Evolutionary conservation across 2,888 invertebrate genomes (phyloP).

Genomic region (Rhamnusium bicolor): DNA sequence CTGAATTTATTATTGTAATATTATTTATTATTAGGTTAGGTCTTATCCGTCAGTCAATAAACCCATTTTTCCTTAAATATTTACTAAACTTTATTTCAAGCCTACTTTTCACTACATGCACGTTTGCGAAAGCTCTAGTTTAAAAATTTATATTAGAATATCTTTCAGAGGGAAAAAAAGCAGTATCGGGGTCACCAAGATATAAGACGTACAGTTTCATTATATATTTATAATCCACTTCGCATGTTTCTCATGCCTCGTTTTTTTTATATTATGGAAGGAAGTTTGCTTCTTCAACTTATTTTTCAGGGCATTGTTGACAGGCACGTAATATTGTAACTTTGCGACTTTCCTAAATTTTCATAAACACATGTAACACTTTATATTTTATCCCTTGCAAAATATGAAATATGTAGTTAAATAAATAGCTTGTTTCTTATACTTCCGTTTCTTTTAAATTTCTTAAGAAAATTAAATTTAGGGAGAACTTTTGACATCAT

Average conservation of each 20-base stretch:
- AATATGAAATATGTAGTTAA: not conserved
- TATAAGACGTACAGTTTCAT: constrained; percentile 29
- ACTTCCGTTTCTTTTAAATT: not conserved
- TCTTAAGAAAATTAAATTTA: not conserved
- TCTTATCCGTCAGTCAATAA: not conserved
- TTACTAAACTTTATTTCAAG: not conserved
- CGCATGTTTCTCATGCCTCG: constrained; percentile 9
- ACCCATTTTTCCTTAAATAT: not conserved
- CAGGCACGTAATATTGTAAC: constrained; percentile 3
- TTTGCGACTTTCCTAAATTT: not conserved
- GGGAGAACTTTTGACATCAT: not conserved
- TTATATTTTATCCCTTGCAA: constrained; percentile 5
- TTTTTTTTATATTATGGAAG: not conserved
- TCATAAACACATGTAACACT: constrained; percentile 10
- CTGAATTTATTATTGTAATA: too few relatives aligned
- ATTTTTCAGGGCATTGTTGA: not conserved
- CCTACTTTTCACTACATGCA: not conserved
- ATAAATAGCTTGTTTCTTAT: not conserved
- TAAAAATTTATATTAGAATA: constrained; percentile 8
- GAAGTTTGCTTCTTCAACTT: not conserved
- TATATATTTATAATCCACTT: constrained; percentile 36
- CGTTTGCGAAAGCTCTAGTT: not conserved
- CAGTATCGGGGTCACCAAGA: constrained; percentile 34
- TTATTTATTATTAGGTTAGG: too few relatives aligned
- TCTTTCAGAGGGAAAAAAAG: constrained; percentile 13